Percentiles rank a stretch among this genome's conserved stretches.
Evolutionary conservation across 2,113 vertebrate species (phyloP).

Genomic region (Lepus americanus): DNA sequence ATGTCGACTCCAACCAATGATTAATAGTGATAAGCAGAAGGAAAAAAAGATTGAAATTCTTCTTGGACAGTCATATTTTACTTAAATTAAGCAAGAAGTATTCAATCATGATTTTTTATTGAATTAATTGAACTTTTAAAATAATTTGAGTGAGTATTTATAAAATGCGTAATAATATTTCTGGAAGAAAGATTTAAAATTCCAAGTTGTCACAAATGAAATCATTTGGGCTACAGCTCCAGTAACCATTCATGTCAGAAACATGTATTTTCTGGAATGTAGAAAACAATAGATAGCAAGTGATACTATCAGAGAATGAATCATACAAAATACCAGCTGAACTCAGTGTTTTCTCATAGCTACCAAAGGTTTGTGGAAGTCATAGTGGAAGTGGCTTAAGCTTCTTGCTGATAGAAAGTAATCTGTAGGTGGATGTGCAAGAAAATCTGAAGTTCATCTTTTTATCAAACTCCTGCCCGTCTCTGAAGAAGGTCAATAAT

Average conservation of each 20-base stretch:
- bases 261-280: conserved; percentile 24
- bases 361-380: conserved; percentile 63
- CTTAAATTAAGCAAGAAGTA: conserved; percentile 60
- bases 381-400: conserved; percentile 37
- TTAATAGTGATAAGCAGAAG: conserved; percentile 75
- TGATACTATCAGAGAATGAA: conserved; percentile 63
- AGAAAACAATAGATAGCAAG: conserved; percentile 45
- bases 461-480: conserved; percentile 59
- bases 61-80: conserved; percentile 64
- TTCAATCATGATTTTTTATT: conserved; percentile 57
- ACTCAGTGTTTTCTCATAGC: conserved; percentile 72
- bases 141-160: conserved; percentile 43
- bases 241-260: not conserved
- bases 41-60: conserved; percentile 55
- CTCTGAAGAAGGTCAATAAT: conserved; percentile 45
- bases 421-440: conserved; percentile 62
- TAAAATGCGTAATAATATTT: conserved; percentile 50
- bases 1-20: conserved; percentile 74
- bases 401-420: conserved; percentile 50
- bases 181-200: conserved; percentile 2
- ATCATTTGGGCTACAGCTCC: not conserved
- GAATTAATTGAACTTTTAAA: conserved; percentile 70
- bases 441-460: conserved; percentile 68
- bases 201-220: conserved; percentile 48
- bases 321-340: conserved; percentile 59